These are phyloP conservation scores for Turritopsis rubra DNA, from an alignment of 30 jellyfish, hydroid and myxozoan genomes.

Conservation along the genomic window DNA sequence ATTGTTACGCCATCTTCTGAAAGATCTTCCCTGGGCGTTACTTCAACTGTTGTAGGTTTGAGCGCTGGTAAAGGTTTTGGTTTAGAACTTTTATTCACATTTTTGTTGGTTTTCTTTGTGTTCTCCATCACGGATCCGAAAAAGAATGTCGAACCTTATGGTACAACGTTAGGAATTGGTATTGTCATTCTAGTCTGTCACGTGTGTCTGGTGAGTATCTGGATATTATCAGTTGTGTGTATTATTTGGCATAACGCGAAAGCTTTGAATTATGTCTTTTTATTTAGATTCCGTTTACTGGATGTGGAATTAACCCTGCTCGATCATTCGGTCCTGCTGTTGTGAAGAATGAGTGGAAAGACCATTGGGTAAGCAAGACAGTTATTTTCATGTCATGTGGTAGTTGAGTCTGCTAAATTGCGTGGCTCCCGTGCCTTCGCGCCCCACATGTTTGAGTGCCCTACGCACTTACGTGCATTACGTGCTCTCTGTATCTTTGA, in stretches of 20 bases:
- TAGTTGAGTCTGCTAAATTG: background rate
- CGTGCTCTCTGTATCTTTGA: too few species aligned
- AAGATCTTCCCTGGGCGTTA: conserved; percentile 55
- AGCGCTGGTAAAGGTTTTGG: conserved; percentile 87
- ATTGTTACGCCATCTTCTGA: conserved; percentile 43
- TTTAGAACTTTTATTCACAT: conserved; percentile 75
- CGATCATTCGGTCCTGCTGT: conserved; percentile 96
- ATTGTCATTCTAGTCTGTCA: conserved; percentile 84
- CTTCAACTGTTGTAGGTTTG: conserved; percentile 32
- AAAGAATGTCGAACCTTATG: conserved; percentile 86
- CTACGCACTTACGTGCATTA: too few species aligned
- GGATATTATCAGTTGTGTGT: too few species aligned
- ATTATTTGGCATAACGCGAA: background rate
- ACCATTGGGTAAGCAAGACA: conserved; percentile 75
- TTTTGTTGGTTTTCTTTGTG: conserved; percentile 63
- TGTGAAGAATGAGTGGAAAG: conserved; percentile 62
- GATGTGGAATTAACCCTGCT: conserved; percentile 94
- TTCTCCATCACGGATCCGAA: conserved; percentile 82
- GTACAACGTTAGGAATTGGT: conserved; percentile 87
- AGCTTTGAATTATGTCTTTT: background rate
- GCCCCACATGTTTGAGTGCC: too few species aligned
- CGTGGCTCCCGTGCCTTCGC: background rate
- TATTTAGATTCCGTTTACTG: conserved; percentile 75
- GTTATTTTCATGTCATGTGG: background rate
- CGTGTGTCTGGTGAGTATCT: conserved; percentile 77